Evolutionary conservation across 2,113 vertebrate genomes (phyloP).

Genomic region (Anarrhichthys ocellatus): DNA sequence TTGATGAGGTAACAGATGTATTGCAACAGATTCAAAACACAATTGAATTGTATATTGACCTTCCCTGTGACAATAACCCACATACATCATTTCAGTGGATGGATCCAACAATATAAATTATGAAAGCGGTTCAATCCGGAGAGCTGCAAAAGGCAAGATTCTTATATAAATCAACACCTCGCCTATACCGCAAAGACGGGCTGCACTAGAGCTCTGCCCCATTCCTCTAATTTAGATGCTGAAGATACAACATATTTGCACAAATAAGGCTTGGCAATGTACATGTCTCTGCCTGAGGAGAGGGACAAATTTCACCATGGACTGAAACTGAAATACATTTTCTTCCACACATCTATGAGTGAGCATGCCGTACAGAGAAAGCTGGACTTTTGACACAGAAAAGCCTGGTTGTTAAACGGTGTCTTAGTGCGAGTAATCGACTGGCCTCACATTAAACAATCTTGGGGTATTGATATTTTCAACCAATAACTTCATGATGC

Average conservation of each 20-base stretch:
- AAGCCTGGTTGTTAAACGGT: background rate
- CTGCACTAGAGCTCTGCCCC: constrained; percentile 1
- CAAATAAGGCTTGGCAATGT: constrained; percentile 6
- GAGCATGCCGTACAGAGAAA: background rate
- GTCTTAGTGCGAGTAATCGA: background rate
- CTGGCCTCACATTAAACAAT: background rate
- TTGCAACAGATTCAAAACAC: constrained; percentile 16
- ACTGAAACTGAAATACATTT: background rate
- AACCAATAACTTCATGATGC: constrained; percentile 6
- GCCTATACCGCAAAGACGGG: background rate
- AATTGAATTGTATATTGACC: constrained; percentile 24
- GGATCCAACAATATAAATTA: constrained; percentile 28
- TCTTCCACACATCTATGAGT: background rate
- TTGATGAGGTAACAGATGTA: constrained; percentile 26
- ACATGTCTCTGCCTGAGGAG: constrained; percentile 4
- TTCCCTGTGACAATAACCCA: constrained; percentile 16
- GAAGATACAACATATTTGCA: constrained; percentile 22
- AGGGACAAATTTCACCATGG: background rate
- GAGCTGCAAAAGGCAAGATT: constrained; percentile 19
- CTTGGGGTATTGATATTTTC: background rate
- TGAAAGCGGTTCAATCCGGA: constrained; percentile 17
- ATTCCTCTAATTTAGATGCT: constrained; percentile 15
- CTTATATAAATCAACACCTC: constrained; percentile 31
- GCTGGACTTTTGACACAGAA: background rate
- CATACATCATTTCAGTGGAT: constrained; percentile 13